Evolutionary conservation across 2,888 invertebrate genomes (phyloP).

Genomic region (Aspidapion aeneum): DNA sequence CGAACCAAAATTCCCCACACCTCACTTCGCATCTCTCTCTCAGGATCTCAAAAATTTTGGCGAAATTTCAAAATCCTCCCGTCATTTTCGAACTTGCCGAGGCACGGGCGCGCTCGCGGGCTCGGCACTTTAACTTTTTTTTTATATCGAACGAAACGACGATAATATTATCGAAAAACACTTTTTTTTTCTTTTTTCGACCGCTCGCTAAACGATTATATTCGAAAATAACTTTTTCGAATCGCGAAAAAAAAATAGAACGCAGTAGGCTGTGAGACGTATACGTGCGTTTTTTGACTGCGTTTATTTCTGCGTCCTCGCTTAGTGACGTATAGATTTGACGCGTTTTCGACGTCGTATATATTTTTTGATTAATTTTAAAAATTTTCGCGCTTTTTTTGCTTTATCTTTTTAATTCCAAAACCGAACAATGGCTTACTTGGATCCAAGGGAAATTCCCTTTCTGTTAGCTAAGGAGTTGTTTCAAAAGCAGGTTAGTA

Average conservation of each 20-base stretch:
- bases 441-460: constrained; percentile 82
- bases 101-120: constrained; percentile 38
- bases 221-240: constrained; percentile 16
- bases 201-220: constrained; percentile 7
- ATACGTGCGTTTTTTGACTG: too few relatives aligned
- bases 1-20: constrained; percentile 43
- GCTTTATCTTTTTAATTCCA: too few relatives aligned
- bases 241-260: constrained; percentile 10
- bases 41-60: constrained; percentile 21
- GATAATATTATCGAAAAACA: constrained; percentile 5
- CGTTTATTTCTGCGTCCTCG: too few relatives aligned
- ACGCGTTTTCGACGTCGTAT: too few relatives aligned
- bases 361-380: too few relatives aligned
- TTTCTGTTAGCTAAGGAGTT: constrained; percentile 82
- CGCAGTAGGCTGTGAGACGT: background rate
- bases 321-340: too few relatives aligned
- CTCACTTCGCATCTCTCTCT: background rate
- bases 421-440: constrained; percentile 45
- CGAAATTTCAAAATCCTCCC: constrained; percentile 16
- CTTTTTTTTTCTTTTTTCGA: constrained; percentile 22
- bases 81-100: constrained; percentile 45
- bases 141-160: constrained; percentile 43
- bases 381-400: background rate
- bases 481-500: constrained; percentile 65
- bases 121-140: constrained; percentile 31